Percentiles rank a stretch among this genome's conserved stretches.
phyloP scores from a whole-genome alignment of 2,797 vertebrate genomes.

The Zalophus californianus region DNA sequence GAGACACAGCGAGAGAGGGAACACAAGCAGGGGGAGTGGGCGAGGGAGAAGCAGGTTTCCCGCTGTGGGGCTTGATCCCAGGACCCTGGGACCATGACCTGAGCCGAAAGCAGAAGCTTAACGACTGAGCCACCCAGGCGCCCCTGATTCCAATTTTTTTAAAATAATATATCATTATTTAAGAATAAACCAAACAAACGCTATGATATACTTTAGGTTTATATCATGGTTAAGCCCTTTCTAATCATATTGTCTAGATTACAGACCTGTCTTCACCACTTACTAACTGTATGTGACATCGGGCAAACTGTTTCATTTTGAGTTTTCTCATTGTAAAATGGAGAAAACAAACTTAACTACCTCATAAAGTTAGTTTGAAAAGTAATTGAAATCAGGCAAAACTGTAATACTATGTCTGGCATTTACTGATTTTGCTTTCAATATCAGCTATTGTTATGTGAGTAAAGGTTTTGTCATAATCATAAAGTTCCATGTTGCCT shows the following conservation, averaged over 20 bases:
- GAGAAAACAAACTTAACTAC: background rate
- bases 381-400: slow-evolving; percentile 17
- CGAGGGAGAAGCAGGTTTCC: too few species aligned
- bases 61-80: too few species aligned
- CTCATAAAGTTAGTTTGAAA: background rate
- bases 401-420: background rate
- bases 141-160: background rate
- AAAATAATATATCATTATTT: background rate
- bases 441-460: background rate
- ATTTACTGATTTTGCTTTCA: slow-evolving; percentile 29
- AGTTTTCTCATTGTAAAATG: background rate
- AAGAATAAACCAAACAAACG: background rate
- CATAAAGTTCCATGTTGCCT: background rate
- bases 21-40: too few species aligned
- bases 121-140: too few species aligned
- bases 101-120: too few species aligned
- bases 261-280: background rate
- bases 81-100: too few species aligned
- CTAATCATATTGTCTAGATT: background rate
- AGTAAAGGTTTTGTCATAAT: background rate
- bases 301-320: background rate
- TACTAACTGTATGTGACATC: background rate
- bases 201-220: background rate
- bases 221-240: background rate
- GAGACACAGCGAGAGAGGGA: too few species aligned